Conservation (phyloP, 2,797 vertebrate genomes). For the Rhynchotus rufescens region DNA sequence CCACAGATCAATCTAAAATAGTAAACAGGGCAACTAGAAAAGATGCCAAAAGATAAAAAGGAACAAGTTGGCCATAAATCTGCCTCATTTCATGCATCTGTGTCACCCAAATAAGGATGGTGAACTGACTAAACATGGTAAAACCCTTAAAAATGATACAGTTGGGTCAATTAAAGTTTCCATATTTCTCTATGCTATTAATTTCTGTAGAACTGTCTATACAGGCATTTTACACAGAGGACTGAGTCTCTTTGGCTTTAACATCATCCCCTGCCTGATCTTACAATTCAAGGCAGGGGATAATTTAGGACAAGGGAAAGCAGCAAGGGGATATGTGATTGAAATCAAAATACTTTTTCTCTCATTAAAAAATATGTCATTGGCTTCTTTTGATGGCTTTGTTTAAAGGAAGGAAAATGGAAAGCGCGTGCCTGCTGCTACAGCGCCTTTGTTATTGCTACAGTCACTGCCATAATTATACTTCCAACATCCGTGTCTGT, state of each 20-base stretch:
- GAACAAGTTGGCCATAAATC: not conserved
- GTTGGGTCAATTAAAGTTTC: not conserved
- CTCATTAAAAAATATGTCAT: not conserved
- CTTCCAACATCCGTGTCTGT: not conserved
- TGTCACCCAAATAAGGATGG: not conserved
- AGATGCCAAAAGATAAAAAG: not conserved
- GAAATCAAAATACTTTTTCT: slow-evolving; percentile 18
- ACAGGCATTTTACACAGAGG: not conserved
- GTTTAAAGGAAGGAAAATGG: slow-evolving; percentile 25
- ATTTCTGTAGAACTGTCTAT: not conserved
- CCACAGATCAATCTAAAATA: not conserved
- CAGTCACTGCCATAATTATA: not conserved
- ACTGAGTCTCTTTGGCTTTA: not conserved
- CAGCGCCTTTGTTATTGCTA: slow-evolving; percentile 4
- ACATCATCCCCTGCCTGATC: not conserved
- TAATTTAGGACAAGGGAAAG: not conserved
- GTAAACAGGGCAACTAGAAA: not conserved
- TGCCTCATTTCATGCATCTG: not conserved
- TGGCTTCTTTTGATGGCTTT: slow-evolving; percentile 10
- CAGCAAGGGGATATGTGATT: not conserved
- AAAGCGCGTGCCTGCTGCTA: not conserved
- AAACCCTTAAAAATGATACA: not conserved
- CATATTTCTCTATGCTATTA: not conserved
- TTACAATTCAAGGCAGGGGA: not conserved
- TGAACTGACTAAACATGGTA: not conserved